Conservation (phyloP, 2,113 vertebrate genomes). For the Neofelis nebulosa region DNA sequence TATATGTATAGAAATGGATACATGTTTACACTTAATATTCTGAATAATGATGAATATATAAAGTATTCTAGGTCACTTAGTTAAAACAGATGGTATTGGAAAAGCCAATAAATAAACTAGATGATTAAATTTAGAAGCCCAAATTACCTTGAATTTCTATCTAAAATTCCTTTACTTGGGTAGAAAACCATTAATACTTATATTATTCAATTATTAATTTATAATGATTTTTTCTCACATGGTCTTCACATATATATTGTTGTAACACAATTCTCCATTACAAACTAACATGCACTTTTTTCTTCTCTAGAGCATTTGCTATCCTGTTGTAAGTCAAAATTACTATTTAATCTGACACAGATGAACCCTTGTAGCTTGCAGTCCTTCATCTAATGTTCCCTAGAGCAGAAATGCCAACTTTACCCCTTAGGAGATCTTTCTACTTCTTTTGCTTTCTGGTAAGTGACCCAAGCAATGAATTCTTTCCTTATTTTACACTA, state of each 20-base stretch:
- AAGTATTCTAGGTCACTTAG: background rate
- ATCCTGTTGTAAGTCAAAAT: background rate
- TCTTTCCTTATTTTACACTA: slow-evolving; percentile 61
- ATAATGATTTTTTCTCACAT: background rate
- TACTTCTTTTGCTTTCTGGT: slow-evolving; percentile 69
- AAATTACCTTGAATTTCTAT: background rate
- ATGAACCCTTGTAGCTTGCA: slow-evolving; percentile 10
- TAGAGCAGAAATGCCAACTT: slow-evolving; percentile 35
- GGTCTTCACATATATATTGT: background rate
- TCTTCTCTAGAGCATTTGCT: slow-evolving; percentile 55
- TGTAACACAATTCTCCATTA: background rate
- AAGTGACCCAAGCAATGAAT: slow-evolving; percentile 65
- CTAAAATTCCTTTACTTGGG: background rate
- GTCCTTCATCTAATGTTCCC: slow-evolving; percentile 53
- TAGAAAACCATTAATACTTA: background rate
- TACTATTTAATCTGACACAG: slow-evolving; percentile 46
- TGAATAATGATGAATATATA: background rate
- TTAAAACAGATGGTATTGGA: background rate
- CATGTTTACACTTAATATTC: background rate
- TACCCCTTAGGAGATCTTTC: slow-evolving; percentile 58
- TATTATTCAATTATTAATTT: background rate
- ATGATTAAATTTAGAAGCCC: background rate
- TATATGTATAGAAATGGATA: background rate
- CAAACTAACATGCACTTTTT: background rate
- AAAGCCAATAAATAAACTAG: background rate